Conservation (phyloP, 2,888 invertebrate species). For the Lissonota sp. region DNA sequence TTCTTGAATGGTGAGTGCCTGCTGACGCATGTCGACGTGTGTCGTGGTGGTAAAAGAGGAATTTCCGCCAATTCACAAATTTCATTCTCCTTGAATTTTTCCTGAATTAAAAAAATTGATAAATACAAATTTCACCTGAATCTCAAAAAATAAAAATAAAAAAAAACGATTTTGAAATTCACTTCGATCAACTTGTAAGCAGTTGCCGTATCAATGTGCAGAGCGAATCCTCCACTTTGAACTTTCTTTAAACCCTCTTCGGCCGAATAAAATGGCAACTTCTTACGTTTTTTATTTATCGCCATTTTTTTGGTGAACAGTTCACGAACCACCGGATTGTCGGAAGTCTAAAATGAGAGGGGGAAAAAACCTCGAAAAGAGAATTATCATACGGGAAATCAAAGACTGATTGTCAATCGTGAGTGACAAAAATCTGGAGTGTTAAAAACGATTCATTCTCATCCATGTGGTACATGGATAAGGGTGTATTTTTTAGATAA, state of each 20-base stretch:
- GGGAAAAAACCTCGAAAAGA: too few relatives aligned
- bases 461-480: too few relatives aligned
- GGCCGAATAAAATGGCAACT: slow-evolving; percentile 81
- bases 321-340: slow-evolving; percentile 86
- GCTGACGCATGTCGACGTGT: slow-evolving; percentile 67
- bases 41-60: slow-evolving; percentile 66
- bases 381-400: too few relatives aligned
- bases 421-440: too few relatives aligned
- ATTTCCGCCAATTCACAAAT: slow-evolving; percentile 88
- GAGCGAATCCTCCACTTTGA: slow-evolving; percentile 88
- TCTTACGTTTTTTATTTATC: slow-evolving; percentile 69
- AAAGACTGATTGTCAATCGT: too few relatives aligned
- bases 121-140: background rate
- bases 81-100: slow-evolving; percentile 87
- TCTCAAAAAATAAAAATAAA: slow-evolving; percentile 1
- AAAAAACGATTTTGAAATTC: slow-evolving; percentile 11
- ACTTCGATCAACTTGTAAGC: slow-evolving; percentile 88
- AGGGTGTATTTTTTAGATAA: too few relatives aligned
- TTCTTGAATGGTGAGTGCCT: slow-evolving; percentile 75
- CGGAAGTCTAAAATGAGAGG: slow-evolving; percentile 85
- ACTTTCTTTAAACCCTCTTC: slow-evolving; percentile 86
- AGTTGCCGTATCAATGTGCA: slow-evolving; percentile 88
- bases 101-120: slow-evolving; percentile 68
- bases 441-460: too few relatives aligned
- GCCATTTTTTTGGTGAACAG: slow-evolving; percentile 87